Base-by-base conservation (phyloP, 2,797 vertebrate genomes). In the Gouania willdenowi region DNA sequence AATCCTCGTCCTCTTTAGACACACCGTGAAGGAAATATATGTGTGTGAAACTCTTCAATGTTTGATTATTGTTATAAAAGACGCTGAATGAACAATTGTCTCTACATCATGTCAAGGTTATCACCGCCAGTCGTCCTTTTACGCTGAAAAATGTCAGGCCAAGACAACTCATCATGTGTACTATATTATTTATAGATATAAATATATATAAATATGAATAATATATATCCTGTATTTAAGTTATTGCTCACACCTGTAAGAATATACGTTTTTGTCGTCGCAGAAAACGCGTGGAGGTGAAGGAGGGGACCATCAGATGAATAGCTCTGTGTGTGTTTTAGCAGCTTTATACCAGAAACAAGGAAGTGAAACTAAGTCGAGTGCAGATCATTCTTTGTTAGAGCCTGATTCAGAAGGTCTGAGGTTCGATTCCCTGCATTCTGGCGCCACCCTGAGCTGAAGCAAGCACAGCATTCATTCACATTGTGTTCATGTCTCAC, bases 141-240 rank as follows among this genome's bases (percentile, higher is more conserved):
- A 24, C 28, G 39, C 46, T 39, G 51, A 61, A 48, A 49, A 51
- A 41, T 45, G 36, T 68, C 51, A 20, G 59, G 65, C 46, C 60
- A 53, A 68, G 59, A 47, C 26, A 51, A 27, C 33, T 49, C 27
- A 39, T 56, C 3, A 11, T 66, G 71, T 82, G 71, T 80, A 79
- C 68, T 50, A 75, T 79, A 71, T 71, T 70, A 74, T 77, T 82
- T 83, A 81, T 79, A 79, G 68, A 80, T 75, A 79, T 79, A 78
- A 71, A 68, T 50, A 80, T 75, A 79, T 79, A 78, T 71, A 68
- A 50, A 80, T 74, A 79, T 64, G 54, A 57, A 60, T 74, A 75
- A 69, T 80, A 68, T 79, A 71, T 84, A 75, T 69, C 57, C 67
- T 64, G 57, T 79, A 57, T 87, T 83, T 81, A 78, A 83, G 88